phyloP scores from a whole-genome alignment of 2,888 invertebrate species.

The Latrodectus elegans region DNA sequence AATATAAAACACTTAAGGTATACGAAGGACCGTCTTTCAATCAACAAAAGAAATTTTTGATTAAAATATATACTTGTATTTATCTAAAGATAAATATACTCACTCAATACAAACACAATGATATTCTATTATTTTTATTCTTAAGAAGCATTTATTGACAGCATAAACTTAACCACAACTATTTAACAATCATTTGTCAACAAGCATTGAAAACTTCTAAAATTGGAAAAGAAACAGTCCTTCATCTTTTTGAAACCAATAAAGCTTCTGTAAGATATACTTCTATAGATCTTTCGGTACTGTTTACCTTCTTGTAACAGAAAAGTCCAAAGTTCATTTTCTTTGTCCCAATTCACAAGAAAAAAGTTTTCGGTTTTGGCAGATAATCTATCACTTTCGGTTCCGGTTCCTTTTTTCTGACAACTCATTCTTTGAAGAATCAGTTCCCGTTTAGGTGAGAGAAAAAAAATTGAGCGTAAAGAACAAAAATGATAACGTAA shows the following conservation, averaged over 20 bases:
- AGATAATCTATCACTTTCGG: slow-evolving; percentile 63
- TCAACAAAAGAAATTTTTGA: too few species aligned
- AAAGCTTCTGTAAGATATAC: background rate
- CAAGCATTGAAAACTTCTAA: background rate
- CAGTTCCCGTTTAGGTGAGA: slow-evolving; percentile 46
- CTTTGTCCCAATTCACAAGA: slow-evolving; percentile 41
- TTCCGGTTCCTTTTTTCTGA: slow-evolving; percentile 59
- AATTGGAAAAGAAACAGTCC: background rate
- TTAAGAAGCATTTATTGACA: too few species aligned
- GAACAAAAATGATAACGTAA: slow-evolving; percentile 24
- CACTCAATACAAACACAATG: too few species aligned
- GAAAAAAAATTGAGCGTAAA: slow-evolving; percentile 20
- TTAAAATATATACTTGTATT: too few species aligned
- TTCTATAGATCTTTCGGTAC: slow-evolving; percentile 27
- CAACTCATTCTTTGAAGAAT: slow-evolving; percentile 62
- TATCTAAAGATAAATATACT: too few species aligned
- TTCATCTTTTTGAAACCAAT: background rate
- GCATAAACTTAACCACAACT: too few species aligned
- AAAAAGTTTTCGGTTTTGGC: slow-evolving; percentile 58
- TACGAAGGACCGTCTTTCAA: too few species aligned
- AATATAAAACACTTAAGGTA: too few species aligned
- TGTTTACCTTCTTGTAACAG: slow-evolving; percentile 18
- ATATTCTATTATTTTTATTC: too few species aligned
- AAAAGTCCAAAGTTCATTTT: slow-evolving; percentile 48
- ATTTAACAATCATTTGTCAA: too few species aligned